Evolutionary conservation across 1,140 invertebrate genomes (phyloP).

Genomic region (Varroa destructor): DNA sequence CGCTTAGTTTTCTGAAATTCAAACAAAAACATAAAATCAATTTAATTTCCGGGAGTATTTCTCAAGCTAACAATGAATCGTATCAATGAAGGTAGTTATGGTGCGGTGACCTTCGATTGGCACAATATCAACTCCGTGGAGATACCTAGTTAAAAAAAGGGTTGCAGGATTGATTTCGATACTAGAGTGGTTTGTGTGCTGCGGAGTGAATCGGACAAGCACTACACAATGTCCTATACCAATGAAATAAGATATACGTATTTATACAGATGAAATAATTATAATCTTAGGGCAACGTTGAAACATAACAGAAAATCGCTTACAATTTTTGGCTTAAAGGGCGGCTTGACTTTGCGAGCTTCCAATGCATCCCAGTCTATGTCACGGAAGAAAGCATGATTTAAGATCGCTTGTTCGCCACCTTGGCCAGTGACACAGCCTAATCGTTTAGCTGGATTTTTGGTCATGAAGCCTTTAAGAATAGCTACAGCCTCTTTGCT

Average conservation of each 20-base stretch:
- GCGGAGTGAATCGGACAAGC: too few species aligned
- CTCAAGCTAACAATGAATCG: slow-evolving; percentile 17
- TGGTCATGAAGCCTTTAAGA: slow-evolving; percentile 97
- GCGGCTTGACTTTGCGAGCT: slow-evolving; percentile 74
- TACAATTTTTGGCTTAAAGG: slow-evolving; percentile 96
- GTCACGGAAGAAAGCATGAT: slow-evolving; percentile 88
- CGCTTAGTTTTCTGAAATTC: slow-evolving; percentile 79
- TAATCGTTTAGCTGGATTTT: slow-evolving; percentile 82
- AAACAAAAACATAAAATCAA: slow-evolving; percentile 33
- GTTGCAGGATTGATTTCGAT: too few species aligned
- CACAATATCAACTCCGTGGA: too few species aligned
- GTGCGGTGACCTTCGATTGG: neutral
- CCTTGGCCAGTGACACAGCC: slow-evolving; percentile 67
- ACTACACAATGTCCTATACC: too few species aligned
- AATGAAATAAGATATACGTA: neutral
- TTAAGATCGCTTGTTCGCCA: slow-evolving; percentile 68
- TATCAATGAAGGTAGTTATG: neutral
- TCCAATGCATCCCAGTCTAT: slow-evolving; percentile 93
- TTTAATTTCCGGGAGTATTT: slow-evolving; percentile 30
- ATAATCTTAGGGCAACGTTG: neutral
- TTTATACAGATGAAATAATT: slow-evolving; percentile 6
- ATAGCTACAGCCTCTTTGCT: slow-evolving; percentile 91
- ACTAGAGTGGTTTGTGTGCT: too few species aligned
- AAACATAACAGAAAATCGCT: slow-evolving; percentile 42
- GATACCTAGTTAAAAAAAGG: too few species aligned